Evolutionary conservation across 1,140 invertebrate species (phyloP).

Genomic region (Drosophila simulans): DNA sequence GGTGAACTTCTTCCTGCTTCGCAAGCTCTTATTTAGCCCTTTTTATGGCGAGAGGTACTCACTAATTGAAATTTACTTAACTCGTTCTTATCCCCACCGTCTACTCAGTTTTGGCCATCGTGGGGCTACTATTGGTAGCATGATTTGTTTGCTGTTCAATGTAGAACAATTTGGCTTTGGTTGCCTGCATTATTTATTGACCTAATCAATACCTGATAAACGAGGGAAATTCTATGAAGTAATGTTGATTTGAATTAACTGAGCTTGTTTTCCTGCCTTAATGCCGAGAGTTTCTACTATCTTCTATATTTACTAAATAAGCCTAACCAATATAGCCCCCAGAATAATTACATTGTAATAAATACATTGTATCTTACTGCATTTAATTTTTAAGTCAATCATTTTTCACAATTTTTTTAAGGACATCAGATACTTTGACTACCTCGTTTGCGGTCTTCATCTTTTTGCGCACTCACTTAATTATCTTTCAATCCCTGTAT

Average conservation of each 20-base stretch:
- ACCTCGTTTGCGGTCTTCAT: too few species aligned
- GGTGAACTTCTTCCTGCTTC: conserved; percentile 4
- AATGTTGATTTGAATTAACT: background rate
- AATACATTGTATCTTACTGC: background rate
- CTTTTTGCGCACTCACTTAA: conserved; percentile 12
- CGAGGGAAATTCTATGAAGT: background rate
- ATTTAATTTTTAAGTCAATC: background rate
- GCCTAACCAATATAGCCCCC: background rate
- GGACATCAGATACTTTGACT: background rate
- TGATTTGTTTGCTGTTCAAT: conserved; percentile 8
- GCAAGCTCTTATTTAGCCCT: conserved; percentile 7
- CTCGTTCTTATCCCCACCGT: background rate
- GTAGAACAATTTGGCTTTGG: conserved; percentile 5
- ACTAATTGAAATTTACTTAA: conserved; percentile 72
- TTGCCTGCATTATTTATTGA: conserved; percentile 8
- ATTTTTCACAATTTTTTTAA: background rate
- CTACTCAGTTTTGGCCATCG: background rate
- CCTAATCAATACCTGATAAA: background rate
- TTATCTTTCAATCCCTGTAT: conserved; percentile 18
- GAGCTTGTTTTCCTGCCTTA: too few species aligned
- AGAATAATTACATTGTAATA: too few species aligned
- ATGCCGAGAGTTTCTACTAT: too few species aligned
- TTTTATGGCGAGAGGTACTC: conserved; percentile 22
- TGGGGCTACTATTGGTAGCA: background rate
- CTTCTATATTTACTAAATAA: too few species aligned